Percentiles rank a stretch among this genome's conserved stretches.
Conservation (phyloP, 1,140 invertebrate species). For the Tyrophagus putrescentiae region DNA sequence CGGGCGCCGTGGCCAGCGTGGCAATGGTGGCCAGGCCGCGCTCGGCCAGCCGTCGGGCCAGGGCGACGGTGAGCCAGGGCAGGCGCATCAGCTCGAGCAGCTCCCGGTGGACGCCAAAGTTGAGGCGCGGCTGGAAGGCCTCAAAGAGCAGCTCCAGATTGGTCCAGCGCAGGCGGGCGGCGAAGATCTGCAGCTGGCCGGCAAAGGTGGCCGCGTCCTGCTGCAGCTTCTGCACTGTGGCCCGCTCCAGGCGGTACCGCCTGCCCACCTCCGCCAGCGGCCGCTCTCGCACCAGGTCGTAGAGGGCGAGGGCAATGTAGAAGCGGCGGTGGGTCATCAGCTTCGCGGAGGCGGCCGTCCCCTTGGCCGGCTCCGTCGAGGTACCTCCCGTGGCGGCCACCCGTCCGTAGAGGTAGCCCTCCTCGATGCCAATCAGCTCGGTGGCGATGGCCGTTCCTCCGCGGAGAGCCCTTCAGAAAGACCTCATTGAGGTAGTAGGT, state of each 20-base stretch:
- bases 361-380: constrained; percentile 44
- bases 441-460: constrained; percentile 68
- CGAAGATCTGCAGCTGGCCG: constrained; percentile 86
- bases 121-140: constrained; percentile 81
- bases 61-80: constrained; percentile 60
- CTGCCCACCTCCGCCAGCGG: constrained; percentile 56
- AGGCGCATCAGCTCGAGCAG: constrained; percentile 78
- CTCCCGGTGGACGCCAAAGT: constrained; percentile 84
- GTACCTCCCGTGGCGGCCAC: constrained; percentile 49
- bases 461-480: constrained; percentile 62
- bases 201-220: constrained; percentile 90
- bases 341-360: constrained; percentile 35
- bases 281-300: constrained; percentile 82
- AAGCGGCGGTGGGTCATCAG: constrained; percentile 50
- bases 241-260: constrained; percentile 72
- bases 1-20: constrained; percentile 55
- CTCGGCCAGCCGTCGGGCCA: constrained; percentile 68
- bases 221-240: constrained; percentile 75
- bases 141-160: constrained; percentile 72
- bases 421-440: constrained; percentile 73
- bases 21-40: constrained; percentile 61
- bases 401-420: constrained; percentile 66
- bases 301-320: constrained; percentile 74
- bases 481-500: constrained; percentile 55
- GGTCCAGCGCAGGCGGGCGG: constrained; percentile 77